Percentiles rank a stretch among this genome's conserved stretches.
Conservation (phyloP, 2,113 vertebrate genomes). For the Aspidoscelis tigris region DNA sequence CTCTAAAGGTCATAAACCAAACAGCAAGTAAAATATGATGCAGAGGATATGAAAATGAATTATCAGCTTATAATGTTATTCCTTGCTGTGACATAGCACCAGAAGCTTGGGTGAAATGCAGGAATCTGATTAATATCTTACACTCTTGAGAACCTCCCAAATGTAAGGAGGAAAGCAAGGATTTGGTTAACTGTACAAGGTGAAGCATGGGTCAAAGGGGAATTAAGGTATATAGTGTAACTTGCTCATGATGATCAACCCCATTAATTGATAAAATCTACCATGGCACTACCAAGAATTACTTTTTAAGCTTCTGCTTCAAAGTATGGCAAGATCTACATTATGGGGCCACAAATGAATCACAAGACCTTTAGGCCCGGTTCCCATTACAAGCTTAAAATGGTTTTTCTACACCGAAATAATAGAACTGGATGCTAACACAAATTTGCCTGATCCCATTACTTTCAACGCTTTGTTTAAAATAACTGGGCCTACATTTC, state of each 20-base stretch:
- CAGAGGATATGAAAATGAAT: conserved; percentile 76
- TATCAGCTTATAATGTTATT: conserved; percentile 73
- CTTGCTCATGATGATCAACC: conserved; percentile 21
- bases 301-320: background rate
- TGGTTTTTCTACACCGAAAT: too few relatives aligned
- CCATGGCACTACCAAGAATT: background rate
- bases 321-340: background rate
- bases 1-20: conserved; percentile 77
- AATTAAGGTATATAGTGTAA: conserved; percentile 26
- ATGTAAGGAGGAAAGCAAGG: accelerated
- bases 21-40: conserved; percentile 68
- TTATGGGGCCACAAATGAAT: background rate
- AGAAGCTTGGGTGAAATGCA: conserved; percentile 54
- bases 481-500: too few relatives aligned
- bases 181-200: conserved; percentile 25
- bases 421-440: too few relatives aligned
- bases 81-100: conserved; percentile 53
- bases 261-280: background rate
- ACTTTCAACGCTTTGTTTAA: too few relatives aligned
- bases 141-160: conserved; percentile 26
- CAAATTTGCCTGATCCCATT: too few relatives aligned
- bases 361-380: too few relatives aligned
- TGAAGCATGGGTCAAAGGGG: conserved; percentile 23
- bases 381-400: too few relatives aligned
- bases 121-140: conserved; percentile 59